A percentile compares a stretch with the other conserved stretches of the same genome.
Evolutionary conservation across 2,797 vertebrate genomes (phyloP).

Genomic region (Coreius guichenoti): DNA sequence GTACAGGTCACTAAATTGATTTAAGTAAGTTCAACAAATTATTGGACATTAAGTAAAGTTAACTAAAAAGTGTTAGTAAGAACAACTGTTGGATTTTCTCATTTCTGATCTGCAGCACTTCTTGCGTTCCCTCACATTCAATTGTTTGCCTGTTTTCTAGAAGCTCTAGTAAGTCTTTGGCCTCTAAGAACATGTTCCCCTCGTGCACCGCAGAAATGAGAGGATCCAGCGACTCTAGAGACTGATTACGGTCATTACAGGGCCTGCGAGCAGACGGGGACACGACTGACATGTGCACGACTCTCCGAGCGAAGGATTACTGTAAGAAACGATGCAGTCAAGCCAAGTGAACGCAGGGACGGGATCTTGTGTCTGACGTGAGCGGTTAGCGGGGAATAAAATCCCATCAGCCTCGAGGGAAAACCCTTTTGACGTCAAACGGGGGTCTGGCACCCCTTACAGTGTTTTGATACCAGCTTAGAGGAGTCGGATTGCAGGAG

Average conservation of each 20-base stretch:
- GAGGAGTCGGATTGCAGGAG: slow-evolving; percentile 69
- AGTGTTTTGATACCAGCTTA: slow-evolving; percentile 73
- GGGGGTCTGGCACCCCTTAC: slow-evolving; percentile 61
- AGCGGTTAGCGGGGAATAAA: slow-evolving; percentile 52
- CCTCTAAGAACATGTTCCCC: not conserved
- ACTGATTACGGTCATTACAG: slow-evolving; percentile 27
- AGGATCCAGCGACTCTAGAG: slow-evolving; percentile 32
- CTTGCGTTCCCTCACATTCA: not conserved
- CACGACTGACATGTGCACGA: slow-evolving; percentile 8
- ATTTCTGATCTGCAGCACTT: not conserved
- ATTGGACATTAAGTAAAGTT: no score
- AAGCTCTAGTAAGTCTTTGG: not conserved
- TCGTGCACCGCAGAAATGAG: not conserved
- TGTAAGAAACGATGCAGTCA: not conserved
- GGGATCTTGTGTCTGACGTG: slow-evolving; percentile 65
- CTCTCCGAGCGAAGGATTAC: not conserved
- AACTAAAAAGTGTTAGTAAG: no score
- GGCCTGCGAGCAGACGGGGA: slow-evolving; percentile 18
- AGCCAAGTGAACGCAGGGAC: slow-evolving; percentile 45
- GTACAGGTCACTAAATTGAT: no score
- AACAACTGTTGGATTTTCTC: not conserved
- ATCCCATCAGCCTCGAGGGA: slow-evolving; percentile 71
- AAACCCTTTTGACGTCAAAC: slow-evolving; percentile 77
- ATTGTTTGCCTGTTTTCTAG: not conserved
- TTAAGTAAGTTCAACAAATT: no score